Base-by-base conservation (phyloP, 1,140 invertebrate genomes). In the Pseudomyrmex pallidus region DNA sequence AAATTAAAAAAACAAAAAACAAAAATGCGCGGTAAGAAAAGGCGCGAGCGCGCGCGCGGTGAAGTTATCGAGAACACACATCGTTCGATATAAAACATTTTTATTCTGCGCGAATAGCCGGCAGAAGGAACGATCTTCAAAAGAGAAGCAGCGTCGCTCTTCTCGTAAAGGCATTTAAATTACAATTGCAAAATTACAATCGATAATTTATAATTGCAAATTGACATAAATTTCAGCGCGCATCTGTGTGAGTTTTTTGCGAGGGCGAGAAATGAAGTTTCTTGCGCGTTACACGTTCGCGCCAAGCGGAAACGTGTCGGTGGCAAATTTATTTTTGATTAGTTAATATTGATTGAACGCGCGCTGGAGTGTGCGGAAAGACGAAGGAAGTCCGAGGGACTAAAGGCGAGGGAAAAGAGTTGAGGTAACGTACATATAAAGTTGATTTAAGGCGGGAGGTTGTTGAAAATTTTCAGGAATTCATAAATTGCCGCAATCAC, bases 401-500 rank as follows among this genome's bases (percentile, higher is more conserved):
- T n/a, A n/a, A n/a, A 22, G 17, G 12, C 63, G 35, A 20, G 8
- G 62, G 62, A 22, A n/a, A 2, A n/a, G 20, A 50, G 7, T n/a
- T n/a, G 12, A 20, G n/a, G 35, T 35, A 9, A 52, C 7, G 20
- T 25, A 20, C n/a, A 1, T 46, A 56, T 20, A 35, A 66, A 68
- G 54, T 68, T 2, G 46, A 15, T 68, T 78, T 57, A 10, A 54
- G 35, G 8, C 57, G 25, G 52, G 44, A 25, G 64, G 8, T 25
- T 59, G 35, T 35, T 35, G 35, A 35, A 70, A 72, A 54, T 70
- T 70, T 80, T 80, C 64, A 80, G 12, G 76, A 80, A 80, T 80
- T 70, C 66, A 80, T 72, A 80, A 80, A 80, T 78, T 78, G 64
- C 76, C 76, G 76, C 64, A 78, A 78, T 78, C 76, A 70, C 76